Evolutionary conservation across 2,113 vertebrate genomes (phyloP).

Genomic region (Capra hircus): DNA sequence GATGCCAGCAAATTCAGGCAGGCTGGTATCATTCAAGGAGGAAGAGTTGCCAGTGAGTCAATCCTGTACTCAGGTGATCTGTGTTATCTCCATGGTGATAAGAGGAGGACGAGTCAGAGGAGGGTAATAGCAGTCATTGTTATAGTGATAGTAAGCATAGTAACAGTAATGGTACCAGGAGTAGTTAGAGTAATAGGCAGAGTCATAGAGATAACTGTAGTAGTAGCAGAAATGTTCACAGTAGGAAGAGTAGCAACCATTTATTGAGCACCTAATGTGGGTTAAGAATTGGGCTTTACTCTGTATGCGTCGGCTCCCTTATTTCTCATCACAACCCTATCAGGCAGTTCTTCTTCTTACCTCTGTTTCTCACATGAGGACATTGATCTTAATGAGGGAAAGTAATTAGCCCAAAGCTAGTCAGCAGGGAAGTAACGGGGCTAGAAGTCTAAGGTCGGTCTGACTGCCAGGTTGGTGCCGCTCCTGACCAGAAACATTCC

Average conservation of each 20-base stretch:
- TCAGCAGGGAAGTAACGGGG: neutral
- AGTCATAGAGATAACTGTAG: fast-evolving
- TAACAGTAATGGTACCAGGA: neutral
- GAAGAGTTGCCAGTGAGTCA: neutral
- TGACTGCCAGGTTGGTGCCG: neutral
- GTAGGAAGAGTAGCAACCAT: too few species aligned
- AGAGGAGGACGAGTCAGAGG: neutral
- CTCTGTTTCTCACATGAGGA: neutral
- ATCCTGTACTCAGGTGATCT: neutral
- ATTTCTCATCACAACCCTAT: neutral
- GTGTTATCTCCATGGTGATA: neutral
- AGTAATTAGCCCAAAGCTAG: neutral
- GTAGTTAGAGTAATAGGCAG: neutral
- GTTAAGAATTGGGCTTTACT: too few species aligned
- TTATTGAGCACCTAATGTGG: too few species aligned
- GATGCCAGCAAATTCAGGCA: neutral
- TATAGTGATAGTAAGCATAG: neutral
- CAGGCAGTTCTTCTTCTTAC: neutral
- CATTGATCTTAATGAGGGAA: neutral
- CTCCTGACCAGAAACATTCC: neutral
- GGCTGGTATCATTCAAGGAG: neutral
- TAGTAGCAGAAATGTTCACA: too few species aligned
- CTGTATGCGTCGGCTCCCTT: fast-evolving
- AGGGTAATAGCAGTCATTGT: neutral
- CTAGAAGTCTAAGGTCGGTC: neutral